phyloP scores from a whole-genome alignment of 2,888 invertebrate species.

The Papilio protenor region DNA sequence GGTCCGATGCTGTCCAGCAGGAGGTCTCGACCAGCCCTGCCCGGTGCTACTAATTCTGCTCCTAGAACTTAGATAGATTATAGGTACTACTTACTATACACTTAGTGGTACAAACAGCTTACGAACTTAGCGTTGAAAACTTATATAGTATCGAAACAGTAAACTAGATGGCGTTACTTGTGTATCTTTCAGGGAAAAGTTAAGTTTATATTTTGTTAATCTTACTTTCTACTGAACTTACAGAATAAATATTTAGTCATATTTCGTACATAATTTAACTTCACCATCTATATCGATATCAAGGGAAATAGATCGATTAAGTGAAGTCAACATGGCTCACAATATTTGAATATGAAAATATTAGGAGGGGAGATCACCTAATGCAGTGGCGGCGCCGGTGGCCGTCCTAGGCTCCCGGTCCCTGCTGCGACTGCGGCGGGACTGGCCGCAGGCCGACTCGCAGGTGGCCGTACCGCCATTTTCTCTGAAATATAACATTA shows the following conservation, averaged over 20 bases:
- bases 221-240: neutral
- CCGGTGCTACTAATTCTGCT: conserved; percentile 77
- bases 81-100: neutral
- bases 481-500: conserved; percentile 64
- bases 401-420: conserved; percentile 80
- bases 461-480: conserved; percentile 73
- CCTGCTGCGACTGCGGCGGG: conserved; percentile 74
- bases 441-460: conserved; percentile 71
- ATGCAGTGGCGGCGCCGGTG: conserved; percentile 81
- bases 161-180: conserved; percentile 4
- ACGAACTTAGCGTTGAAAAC: neutral
- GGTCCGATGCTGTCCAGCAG: conserved; percentile 75
- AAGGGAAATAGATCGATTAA: too few species aligned
- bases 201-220: neutral
- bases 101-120: neutral
- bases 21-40: conserved; percentile 73
- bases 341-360: too few species aligned
- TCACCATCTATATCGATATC: too few species aligned
- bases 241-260: neutral
- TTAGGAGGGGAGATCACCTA: conserved; percentile 66
- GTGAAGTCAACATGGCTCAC: too few species aligned
- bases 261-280: too few species aligned
- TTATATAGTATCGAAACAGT: neutral
- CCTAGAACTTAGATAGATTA: conserved; percentile 69
- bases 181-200: neutral